These are phyloP conservation scores for Pardosa pseudoannulata DNA, from an alignment of 2,888 invertebrate species.

Conservation along the genomic window DNA sequence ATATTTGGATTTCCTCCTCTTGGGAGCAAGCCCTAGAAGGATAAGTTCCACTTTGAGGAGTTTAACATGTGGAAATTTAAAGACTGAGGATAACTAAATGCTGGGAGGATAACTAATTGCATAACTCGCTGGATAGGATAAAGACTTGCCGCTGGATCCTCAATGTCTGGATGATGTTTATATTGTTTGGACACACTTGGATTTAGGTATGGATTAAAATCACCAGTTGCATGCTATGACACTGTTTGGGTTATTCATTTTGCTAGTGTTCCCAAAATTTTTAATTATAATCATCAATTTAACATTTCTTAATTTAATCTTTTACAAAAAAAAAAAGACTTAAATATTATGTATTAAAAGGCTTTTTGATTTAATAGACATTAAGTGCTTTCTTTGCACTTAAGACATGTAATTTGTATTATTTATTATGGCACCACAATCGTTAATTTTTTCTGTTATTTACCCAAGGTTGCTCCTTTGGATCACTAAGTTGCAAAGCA, in stretches of 20 bases:
- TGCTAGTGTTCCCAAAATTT: too few relatives aligned
- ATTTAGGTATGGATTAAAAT: slow-evolving; percentile 65
- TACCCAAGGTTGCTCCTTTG: slow-evolving; percentile 52
- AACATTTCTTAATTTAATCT: too few relatives aligned
- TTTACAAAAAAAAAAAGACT: too few relatives aligned
- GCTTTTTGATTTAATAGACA: too few relatives aligned
- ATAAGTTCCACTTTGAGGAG: slow-evolving; percentile 23
- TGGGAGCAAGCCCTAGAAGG: slow-evolving; percentile 26
- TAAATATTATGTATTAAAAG: too few relatives aligned
- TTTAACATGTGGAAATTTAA: slow-evolving; percentile 33
- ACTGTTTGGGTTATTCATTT: background rate
- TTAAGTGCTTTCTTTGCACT: too few relatives aligned
- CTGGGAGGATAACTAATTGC: slow-evolving; percentile 37
- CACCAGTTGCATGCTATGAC: slow-evolving; percentile 50
- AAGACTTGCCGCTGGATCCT: slow-evolving; percentile 20
- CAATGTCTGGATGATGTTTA: slow-evolving; percentile 32
- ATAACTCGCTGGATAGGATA: slow-evolving; percentile 42
- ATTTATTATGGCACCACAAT: background rate
- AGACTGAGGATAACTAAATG: slow-evolving; percentile 11
- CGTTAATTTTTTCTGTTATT: slow-evolving; percentile 33
- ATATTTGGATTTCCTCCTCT: slow-evolving; percentile 30
- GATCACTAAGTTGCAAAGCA: slow-evolving; percentile 46
- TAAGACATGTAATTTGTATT: too few relatives aligned
- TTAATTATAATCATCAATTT: too few relatives aligned
- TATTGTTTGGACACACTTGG: slow-evolving; percentile 25